These are phyloP conservation scores for Chionomys nivalis DNA, from an alignment of 2,113 vertebrate species.

Conservation along the genomic window DNA sequence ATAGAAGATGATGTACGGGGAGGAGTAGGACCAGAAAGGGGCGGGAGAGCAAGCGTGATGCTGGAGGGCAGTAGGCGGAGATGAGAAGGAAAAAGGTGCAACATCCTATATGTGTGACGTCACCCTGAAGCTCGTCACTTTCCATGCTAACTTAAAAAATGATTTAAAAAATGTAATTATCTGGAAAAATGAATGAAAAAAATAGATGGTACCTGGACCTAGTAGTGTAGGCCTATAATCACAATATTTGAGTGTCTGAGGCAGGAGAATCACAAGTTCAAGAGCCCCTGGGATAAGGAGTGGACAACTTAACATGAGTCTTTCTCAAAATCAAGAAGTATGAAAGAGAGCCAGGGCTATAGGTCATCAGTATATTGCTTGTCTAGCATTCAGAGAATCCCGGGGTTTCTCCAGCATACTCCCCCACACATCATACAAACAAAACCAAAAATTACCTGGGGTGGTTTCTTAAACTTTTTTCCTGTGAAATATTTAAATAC, in stretches of 20 bases:
- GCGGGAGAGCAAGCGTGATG: not conserved
- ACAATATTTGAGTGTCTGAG: not conserved
- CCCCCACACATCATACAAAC: not conserved
- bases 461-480: not conserved
- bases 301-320: not conserved
- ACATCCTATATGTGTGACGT: not conserved
- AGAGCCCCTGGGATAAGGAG: not conserved
- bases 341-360: not conserved
- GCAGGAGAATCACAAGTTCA: not conserved
- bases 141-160: not conserved
- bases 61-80: not conserved
- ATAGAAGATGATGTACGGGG: not conserved
- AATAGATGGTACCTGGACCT: not conserved
- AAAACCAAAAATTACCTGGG: not conserved
- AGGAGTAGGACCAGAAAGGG: not conserved
- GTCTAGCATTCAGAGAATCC: not conserved
- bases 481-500: conserved; percentile 35
- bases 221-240: not conserved
- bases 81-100: not conserved
- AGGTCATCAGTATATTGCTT: not conserved
- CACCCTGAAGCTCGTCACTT: not conserved
- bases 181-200: not conserved
- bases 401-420: not conserved
- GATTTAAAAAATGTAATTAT: not conserved
- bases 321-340: not conserved